phyloP scores from a whole-genome alignment of 2,888 invertebrate genomes.

The Pammene fasciana region DNA sequence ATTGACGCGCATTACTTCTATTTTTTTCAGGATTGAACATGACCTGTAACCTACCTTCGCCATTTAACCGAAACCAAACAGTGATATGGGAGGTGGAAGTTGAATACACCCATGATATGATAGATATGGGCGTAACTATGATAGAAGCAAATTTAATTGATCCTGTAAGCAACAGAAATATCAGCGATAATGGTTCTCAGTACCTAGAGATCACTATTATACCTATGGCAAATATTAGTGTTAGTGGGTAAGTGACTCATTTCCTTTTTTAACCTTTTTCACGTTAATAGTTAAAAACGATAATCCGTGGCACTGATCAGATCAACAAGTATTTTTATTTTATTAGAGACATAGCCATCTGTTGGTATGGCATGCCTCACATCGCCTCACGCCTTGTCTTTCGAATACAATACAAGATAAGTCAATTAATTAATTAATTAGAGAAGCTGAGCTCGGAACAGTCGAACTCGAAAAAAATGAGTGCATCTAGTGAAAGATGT shows the following conservation, averaged over 20 bases:
- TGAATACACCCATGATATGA: constrained; percentile 59
- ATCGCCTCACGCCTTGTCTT: too few species aligned
- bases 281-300: too few species aligned
- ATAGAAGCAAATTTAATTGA: constrained; percentile 61
- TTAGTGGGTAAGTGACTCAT: constrained; percentile 61
- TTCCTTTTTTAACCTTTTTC: background rate
- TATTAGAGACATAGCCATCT: too few species aligned
- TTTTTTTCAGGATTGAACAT: constrained; percentile 51
- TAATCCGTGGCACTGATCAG: too few species aligned
- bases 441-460: too few species aligned
- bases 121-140: constrained; percentile 50
- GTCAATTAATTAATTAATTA: too few species aligned
- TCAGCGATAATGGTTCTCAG: constrained; percentile 52
- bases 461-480: too few species aligned
- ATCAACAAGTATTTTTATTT: too few species aligned
- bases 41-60: constrained; percentile 66
- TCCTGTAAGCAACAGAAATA: constrained; percentile 57
- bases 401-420: too few species aligned
- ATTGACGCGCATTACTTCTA: background rate
- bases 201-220: constrained; percentile 56
- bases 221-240: constrained; percentile 58
- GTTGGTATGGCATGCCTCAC: too few species aligned
- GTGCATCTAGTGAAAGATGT: too few species aligned
- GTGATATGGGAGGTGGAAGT: constrained; percentile 67
- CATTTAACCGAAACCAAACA: constrained; percentile 58